Percentiles rank a stretch among this genome's conserved stretches.
Evolutionary conservation across 2,888 invertebrate genomes (phyloP).

Genomic region (Ophraella communa): DNA sequence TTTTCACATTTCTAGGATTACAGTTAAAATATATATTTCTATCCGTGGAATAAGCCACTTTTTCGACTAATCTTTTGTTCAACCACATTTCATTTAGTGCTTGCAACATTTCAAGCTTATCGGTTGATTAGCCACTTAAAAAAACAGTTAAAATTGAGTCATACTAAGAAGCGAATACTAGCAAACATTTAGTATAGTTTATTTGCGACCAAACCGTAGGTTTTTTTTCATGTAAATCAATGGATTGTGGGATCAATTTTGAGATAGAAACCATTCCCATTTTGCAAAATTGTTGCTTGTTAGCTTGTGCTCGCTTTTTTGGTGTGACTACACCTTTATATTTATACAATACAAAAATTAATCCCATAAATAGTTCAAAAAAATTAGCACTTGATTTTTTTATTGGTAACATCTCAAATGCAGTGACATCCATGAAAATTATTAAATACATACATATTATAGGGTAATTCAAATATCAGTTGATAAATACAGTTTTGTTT

Average conservation of each 20-base stretch:
- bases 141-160: background rate
- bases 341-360: slow-evolving; percentile 29
- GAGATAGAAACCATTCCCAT: too few species aligned
- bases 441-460: background rate
- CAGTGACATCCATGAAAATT: background rate
- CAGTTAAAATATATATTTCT: background rate
- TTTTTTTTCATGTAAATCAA: too few species aligned
- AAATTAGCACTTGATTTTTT: slow-evolving; percentile 30
- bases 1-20: background rate
- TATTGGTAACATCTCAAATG: slow-evolving; percentile 27
- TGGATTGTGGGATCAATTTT: too few species aligned
- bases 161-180: too few species aligned
- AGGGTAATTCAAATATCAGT: background rate
- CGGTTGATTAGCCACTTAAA: background rate
- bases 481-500: background rate
- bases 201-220: too few species aligned
- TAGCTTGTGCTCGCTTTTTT: too few species aligned
- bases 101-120: background rate
- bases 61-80: background rate
- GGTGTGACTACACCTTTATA: too few species aligned
- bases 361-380: slow-evolving; percentile 29
- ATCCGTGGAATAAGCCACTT: background rate
- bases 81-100: background rate
- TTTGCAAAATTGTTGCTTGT: too few species aligned
- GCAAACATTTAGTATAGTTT: too few species aligned